A percentile compares a stretch with the other conserved stretches of the same genome.
These are phyloP conservation scores for Amblyopsis hoosieri DNA, from an alignment of 2,797 vertebrate species.

Conservation along the genomic window DNA sequence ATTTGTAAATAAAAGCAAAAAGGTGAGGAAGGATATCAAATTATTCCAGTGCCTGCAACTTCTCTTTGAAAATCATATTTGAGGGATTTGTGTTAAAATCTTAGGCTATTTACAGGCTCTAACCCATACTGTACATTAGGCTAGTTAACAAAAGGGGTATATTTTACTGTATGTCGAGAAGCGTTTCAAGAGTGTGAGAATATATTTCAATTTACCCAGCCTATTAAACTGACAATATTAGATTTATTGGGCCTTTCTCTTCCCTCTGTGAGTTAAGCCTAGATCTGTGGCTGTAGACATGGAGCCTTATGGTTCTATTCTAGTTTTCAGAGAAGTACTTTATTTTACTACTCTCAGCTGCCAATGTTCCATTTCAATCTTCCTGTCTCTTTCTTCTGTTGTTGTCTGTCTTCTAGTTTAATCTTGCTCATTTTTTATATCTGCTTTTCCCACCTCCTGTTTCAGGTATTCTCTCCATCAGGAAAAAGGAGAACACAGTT, in stretches of 20 bases:
- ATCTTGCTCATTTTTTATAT: constrained; percentile 32
- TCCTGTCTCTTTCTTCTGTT: constrained; percentile 52
- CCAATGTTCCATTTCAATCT: constrained; percentile 30
- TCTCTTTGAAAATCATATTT: too few species aligned
- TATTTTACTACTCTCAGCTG: constrained; percentile 32
- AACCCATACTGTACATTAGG: too few species aligned
- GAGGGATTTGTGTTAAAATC: too few species aligned
- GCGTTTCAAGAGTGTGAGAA: constrained; percentile 21
- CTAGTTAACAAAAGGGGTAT: not conserved
- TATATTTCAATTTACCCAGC: not conserved
- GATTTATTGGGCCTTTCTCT: constrained; percentile 24
- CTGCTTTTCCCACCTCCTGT: constrained; percentile 43
- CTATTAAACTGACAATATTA: not conserved
- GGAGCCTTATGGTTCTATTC: constrained; percentile 34
- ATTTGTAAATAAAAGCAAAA: too few species aligned
- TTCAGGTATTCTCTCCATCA: constrained; percentile 59
- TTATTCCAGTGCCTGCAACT: too few species aligned
- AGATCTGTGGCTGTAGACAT: constrained; percentile 31
- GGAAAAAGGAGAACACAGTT: constrained; percentile 33
- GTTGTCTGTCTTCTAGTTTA: constrained; percentile 58
- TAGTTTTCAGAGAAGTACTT: constrained; percentile 32
- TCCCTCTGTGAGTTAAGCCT: constrained; percentile 4
- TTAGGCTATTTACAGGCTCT: too few species aligned
- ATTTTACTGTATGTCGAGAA: not conserved
- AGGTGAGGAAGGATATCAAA: too few species aligned